Conservation (phyloP, 2,888 invertebrate genomes). For the Diaphora mendica region DNA sequence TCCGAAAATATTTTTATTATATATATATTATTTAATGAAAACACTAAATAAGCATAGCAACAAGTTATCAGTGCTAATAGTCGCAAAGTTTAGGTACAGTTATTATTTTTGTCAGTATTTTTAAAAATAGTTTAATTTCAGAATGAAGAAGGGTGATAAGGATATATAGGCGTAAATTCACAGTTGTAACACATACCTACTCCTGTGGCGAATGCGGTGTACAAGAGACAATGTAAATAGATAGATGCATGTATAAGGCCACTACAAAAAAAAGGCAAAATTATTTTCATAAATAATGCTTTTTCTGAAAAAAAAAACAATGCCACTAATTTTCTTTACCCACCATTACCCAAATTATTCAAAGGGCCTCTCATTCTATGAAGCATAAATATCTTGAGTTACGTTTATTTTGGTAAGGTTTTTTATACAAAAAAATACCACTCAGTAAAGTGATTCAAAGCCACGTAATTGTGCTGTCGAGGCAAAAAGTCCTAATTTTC, state of each 20-base stretch:
- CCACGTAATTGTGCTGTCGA: constrained; percentile 69
- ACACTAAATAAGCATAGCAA: too few species aligned
- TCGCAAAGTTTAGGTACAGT: too few species aligned
- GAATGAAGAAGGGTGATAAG: too few species aligned
- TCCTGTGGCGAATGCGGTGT: constrained; percentile 7
- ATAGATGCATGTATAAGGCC: neutral
- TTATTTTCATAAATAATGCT: constrained; percentile 18
- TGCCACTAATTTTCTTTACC: constrained; percentile 38
- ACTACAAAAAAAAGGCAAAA: neutral
- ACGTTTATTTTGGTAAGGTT: constrained; percentile 54
- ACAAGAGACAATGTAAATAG: neutral
- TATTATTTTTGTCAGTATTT: too few species aligned
- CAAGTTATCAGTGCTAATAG: too few species aligned
- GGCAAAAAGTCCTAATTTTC: constrained; percentile 68
- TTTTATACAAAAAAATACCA: constrained; percentile 58
- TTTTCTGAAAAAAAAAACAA: constrained; percentile 21
- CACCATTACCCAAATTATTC: constrained; percentile 47
- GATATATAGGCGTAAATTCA: constrained; percentile 1
- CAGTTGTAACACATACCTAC: constrained; percentile 18
- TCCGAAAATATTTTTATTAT: too few species aligned
- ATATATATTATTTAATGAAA: too few species aligned
- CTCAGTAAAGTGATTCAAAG: constrained; percentile 63
- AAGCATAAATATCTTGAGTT: constrained; percentile 52
- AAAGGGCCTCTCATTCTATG: constrained; percentile 47
- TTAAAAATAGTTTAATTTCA: too few species aligned